Conservation (phyloP, 2,797 vertebrate species). For the Cetoscarus ocellatus region DNA sequence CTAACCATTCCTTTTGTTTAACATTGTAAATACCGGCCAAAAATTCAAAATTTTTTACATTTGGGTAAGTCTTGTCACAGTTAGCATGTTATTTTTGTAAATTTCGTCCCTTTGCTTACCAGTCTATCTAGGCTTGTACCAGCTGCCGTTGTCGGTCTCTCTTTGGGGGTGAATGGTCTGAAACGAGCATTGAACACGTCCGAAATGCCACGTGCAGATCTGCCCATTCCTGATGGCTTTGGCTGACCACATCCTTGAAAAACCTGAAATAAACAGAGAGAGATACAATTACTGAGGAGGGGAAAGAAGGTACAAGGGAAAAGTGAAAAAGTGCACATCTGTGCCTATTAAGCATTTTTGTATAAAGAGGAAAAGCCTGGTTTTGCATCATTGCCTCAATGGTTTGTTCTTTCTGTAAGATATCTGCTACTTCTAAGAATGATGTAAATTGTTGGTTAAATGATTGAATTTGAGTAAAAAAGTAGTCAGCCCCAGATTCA, state of each 20-base stretch:
- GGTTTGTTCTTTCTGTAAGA: constrained; percentile 15
- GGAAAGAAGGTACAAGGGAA: not conserved
- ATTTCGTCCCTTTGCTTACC: constrained; percentile 82
- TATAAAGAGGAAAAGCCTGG: not conserved
- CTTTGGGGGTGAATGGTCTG: constrained; percentile 90
- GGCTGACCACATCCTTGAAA: constrained; percentile 96
- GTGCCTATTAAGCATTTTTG: not conserved
- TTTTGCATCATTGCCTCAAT: constrained; percentile 23
- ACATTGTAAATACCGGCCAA: not conserved
- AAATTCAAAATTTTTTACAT: too few species aligned
- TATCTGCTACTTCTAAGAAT: constrained; percentile 7
- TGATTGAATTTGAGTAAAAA: too few species aligned
- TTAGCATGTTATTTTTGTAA: too few species aligned
- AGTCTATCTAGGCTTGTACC: constrained; percentile 95
- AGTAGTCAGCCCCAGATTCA: too few species aligned
- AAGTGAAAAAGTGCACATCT: not conserved
- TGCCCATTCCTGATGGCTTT: constrained; percentile 88
- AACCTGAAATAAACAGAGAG: constrained; percentile 82
- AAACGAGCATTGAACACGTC: constrained; percentile 92
- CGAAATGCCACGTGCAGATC: constrained; percentile 90
- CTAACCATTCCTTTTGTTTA: not conserved
- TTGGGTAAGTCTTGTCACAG: too few species aligned
- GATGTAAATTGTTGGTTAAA: too few species aligned
- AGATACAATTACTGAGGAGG: constrained; percentile 23
- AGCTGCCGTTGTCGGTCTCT: constrained; percentile 91